Conservation (phyloP, 2,888 invertebrate genomes). For the Girardia tigrina region DNA sequence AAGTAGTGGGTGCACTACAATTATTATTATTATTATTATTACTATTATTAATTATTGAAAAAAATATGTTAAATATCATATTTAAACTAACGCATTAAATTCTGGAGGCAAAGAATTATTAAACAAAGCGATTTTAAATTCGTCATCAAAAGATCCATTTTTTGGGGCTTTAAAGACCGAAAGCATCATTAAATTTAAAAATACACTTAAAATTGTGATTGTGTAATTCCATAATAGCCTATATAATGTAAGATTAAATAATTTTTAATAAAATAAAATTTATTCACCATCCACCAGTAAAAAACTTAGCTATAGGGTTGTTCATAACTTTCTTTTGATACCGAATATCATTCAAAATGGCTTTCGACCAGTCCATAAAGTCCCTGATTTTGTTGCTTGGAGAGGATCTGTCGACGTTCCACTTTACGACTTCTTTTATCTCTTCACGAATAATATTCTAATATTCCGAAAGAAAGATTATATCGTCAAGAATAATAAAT, state of each 20-base stretch:
- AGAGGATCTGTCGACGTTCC: constrained; percentile 49
- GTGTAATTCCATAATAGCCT: constrained; percentile 28
- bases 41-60: too few relatives aligned
- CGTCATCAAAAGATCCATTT: constrained; percentile 27
- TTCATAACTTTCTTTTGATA: constrained; percentile 47
- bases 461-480: constrained; percentile 25
- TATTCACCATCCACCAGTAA: constrained; percentile 46
- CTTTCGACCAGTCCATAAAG: constrained; percentile 49
- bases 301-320: constrained; percentile 44
- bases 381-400: constrained; percentile 50
- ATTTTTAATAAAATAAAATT: not conserved
- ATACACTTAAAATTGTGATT: constrained; percentile 24
- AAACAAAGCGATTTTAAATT: not conserved
- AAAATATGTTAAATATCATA: too few relatives aligned
- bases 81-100: too few relatives aligned
- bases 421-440: constrained; percentile 49
- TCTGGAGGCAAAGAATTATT: constrained; percentile 6
- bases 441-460: constrained; percentile 49
- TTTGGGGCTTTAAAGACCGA: constrained; percentile 21
- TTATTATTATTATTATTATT: too few relatives aligned
- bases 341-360: constrained; percentile 49
- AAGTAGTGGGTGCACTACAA: too few relatives aligned
- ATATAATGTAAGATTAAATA: not conserved
- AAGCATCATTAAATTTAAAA: constrained; percentile 26
- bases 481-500: too few relatives aligned